Conservation (phyloP, 2,888 invertebrate species). For the Fragum fragum region DNA sequence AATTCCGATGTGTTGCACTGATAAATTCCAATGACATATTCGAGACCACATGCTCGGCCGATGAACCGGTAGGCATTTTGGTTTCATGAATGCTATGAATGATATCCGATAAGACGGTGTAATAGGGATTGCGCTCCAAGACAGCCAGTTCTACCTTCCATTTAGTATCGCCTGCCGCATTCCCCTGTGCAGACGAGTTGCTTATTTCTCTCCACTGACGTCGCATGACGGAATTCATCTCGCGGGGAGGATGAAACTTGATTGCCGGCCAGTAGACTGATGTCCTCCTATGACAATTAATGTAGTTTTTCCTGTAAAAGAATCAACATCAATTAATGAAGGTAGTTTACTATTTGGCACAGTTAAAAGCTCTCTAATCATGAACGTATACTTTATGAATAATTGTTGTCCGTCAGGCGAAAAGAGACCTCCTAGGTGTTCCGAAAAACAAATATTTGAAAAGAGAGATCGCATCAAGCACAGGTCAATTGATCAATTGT, state of each 20-base stretch:
- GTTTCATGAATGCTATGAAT: conserved; percentile 34
- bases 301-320: conserved; percentile 18
- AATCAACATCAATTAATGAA: conserved; percentile 25
- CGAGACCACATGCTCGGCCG: conserved; percentile 19
- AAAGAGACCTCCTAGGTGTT: no score
- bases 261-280: conserved; percentile 12
- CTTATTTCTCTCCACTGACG: conserved; percentile 37
- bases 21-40: conserved; percentile 27
- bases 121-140: conserved; percentile 45
- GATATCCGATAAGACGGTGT: conserved; percentile 59
- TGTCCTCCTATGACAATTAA: conserved; percentile 4
- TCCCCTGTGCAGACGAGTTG: conserved; percentile 38
- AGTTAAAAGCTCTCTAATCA: no score
- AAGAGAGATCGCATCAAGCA: no score
- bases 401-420: no score
- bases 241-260: not conserved
- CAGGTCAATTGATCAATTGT: no score
- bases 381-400: no score
- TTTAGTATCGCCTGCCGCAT: conserved; percentile 33
- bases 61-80: conserved; percentile 49
- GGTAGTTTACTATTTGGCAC: not conserved
- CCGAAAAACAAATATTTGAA: no score
- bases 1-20: not conserved
- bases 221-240: conserved; percentile 31
- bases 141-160: conserved; percentile 54